These are phyloP conservation scores for Pseudopodoces humilis DNA, from an alignment of 2,113 vertebrate species.

Conservation along the genomic window DNA sequence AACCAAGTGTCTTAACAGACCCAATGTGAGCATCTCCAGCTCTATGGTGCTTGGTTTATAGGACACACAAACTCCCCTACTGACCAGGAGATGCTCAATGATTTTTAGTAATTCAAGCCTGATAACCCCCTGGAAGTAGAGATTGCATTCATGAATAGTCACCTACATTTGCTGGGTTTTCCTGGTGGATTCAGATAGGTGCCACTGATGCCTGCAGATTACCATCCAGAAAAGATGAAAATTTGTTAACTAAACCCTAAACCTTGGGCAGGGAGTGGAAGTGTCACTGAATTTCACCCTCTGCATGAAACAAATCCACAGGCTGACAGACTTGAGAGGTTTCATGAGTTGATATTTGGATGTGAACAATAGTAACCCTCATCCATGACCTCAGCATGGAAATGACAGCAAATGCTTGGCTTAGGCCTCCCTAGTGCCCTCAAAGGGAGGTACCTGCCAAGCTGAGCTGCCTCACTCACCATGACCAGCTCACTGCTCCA, in stretches of 20 bases:
- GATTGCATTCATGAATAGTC: background rate
- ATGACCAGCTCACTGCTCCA: background rate
- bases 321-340: background rate
- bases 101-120: background rate
- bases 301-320: background rate
- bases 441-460: background rate
- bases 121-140: background rate
- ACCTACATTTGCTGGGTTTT: background rate
- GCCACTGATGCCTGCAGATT: background rate
- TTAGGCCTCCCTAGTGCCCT: background rate
- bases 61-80: background rate
- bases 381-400: fast-evolving
- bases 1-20: background rate
- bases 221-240: background rate
- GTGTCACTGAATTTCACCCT: background rate
- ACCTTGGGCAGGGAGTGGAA: background rate
- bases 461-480: background rate
- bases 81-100: background rate
- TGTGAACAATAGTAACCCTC: background rate
- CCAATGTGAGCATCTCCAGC: background rate
- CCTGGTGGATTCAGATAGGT: background rate
- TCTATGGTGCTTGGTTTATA: background rate
- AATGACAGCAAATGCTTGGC: background rate
- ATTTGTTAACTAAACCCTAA: background rate
- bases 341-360: background rate